These are phyloP conservation scores for Agrotis exclamationis DNA, from an alignment of 2,888 invertebrate genomes.

Conservation along the genomic window DNA sequence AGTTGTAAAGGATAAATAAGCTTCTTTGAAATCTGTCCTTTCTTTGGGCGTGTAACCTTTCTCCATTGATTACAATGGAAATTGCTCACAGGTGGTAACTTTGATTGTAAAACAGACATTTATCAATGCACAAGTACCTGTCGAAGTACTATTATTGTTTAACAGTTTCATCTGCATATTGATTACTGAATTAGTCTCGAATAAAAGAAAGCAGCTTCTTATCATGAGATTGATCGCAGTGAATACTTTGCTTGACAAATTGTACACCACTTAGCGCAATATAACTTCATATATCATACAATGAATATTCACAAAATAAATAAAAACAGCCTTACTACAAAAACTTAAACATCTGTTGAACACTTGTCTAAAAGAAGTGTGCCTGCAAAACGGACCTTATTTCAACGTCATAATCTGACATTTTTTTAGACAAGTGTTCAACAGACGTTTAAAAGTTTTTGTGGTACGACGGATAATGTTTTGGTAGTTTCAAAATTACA, in stretches of 20 bases:
- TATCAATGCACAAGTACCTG: conserved; percentile 40
- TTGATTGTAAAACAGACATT: conserved; percentile 33
- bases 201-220: conserved; percentile 36
- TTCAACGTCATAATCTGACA: too few relatives aligned
- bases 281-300: neutral
- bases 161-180: conserved; percentile 56
- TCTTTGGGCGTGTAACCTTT: too few relatives aligned
- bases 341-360: too few relatives aligned
- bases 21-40: too few relatives aligned
- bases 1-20: too few relatives aligned
- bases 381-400: too few relatives aligned
- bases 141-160: conserved; percentile 47
- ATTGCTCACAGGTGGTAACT: neutral
- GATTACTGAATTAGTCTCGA: conserved; percentile 50
- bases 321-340: too few relatives aligned
- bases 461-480: too few relatives aligned
- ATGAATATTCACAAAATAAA: neutral
- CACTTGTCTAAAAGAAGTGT: too few relatives aligned
- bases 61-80: neutral
- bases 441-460: too few relatives aligned
- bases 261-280: conserved; percentile 18
- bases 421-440: too few relatives aligned
- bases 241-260: conserved; percentile 39
- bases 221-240: conserved; percentile 45
- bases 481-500: too few relatives aligned